phyloP scores from a whole-genome alignment of 2,113 vertebrate genomes.

The Shinisaurus crocodilurus region DNA sequence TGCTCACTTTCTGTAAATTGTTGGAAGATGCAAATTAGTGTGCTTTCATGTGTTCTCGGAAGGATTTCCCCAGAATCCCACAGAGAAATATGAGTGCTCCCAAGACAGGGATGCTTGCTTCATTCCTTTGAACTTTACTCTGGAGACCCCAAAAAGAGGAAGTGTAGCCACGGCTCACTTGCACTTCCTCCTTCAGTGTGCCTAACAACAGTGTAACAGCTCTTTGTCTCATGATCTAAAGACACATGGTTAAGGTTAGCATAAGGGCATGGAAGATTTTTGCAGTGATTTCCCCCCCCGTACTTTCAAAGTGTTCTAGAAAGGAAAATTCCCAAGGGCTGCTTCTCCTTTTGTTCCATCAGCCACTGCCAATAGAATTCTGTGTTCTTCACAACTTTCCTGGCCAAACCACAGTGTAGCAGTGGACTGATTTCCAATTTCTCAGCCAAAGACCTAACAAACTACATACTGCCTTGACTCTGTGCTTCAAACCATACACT shows the following conservation, averaged over 20 bases:
- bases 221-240: conserved; percentile 23
- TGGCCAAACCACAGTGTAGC: not conserved
- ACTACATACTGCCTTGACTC: not conserved
- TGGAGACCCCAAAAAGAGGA: not conserved
- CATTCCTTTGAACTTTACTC: not conserved
- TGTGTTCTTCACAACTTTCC: not conserved
- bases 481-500: too few relatives aligned
- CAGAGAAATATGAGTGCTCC: not conserved
- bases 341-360: not conserved
- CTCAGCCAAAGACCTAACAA: not conserved
- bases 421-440: not conserved
- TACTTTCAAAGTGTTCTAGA: not conserved
- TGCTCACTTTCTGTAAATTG: conserved; percentile 11
- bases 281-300: not conserved
- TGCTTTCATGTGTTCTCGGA: not conserved
- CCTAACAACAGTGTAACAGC: not conserved
- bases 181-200: not conserved
- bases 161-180: not conserved
- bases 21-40: not conserved
- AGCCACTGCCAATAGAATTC: not conserved
- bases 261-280: conserved; percentile 24
- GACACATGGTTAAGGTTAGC: not conserved
- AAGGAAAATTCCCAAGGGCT: not conserved
- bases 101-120: not conserved
- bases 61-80: not conserved